Percentiles rank a stretch among this genome's conserved stretches.
phyloP scores from a whole-genome alignment of 1,140 invertebrate genomes.

The Drosophila nigromelanica region DNA sequence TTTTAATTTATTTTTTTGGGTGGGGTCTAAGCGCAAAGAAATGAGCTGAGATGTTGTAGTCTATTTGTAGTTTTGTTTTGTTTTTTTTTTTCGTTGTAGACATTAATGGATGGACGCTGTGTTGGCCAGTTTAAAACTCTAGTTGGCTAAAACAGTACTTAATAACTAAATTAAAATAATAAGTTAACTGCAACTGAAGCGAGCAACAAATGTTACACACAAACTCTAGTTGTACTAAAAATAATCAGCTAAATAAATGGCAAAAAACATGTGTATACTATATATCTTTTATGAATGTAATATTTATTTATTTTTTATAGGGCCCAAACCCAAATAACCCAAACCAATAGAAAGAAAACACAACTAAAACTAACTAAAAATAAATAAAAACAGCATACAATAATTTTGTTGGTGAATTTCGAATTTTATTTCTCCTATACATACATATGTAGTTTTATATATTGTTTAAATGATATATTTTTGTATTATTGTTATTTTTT shows the following conservation, averaged over 20 bases:
- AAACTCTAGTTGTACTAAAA: constrained; percentile 20
- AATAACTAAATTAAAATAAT: constrained; percentile 9
- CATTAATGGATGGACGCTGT: too few relatives aligned
- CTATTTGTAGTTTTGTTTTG: not conserved
- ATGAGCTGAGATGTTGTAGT: constrained; percentile 27
- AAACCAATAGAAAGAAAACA: constrained; percentile 30
- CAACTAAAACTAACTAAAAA: constrained; percentile 29
- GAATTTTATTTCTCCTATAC: constrained; percentile 51
- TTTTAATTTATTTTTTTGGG: not conserved
- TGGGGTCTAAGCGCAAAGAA: constrained; percentile 6
- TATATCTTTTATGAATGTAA: not conserved
- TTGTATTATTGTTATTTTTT: constrained; percentile 38
- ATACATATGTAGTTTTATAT: constrained; percentile 24
- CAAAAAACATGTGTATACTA: constrained; percentile 3
- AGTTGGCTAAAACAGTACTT: constrained; percentile 13
- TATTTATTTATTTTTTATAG: constrained; percentile 33
- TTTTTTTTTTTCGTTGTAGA: not conserved
- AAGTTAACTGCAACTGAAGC: constrained; percentile 24
- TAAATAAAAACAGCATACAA: constrained; percentile 57
- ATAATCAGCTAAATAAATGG: constrained; percentile 14
- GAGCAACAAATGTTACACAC: constrained; percentile 21
- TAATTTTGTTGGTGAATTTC: constrained; percentile 49
- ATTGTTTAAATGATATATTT: constrained; percentile 24
- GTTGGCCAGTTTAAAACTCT: constrained; percentile 11
- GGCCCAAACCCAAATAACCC: constrained; percentile 12